Evolutionary conservation across 2,888 invertebrate species (phyloP), one percentile per base, ranked within the genome.

Genomic region (Chrysodeixis includens): DNA sequence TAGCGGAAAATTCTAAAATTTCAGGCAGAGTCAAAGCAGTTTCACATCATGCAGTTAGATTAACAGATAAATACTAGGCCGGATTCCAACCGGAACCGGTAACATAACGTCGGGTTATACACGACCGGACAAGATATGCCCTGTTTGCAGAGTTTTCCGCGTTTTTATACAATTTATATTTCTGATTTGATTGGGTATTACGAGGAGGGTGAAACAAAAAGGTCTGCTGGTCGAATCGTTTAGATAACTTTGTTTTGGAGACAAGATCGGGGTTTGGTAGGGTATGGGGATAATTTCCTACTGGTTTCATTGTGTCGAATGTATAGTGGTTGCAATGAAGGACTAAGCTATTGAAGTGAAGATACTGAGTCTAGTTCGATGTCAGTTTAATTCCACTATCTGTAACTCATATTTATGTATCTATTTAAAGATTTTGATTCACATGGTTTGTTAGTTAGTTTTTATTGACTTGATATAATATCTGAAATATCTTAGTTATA

Each of bases 41-140:
- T 16, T 18, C 10, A 20, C 16, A 10, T 3, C 10, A 49, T 9
- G 4, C 20, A 49, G 46, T 49, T 49, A 40, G 40, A 35, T 18
- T 16, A 18, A 18, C 3, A 9, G n/a, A 7, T 8, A 10, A 35
- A 12, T 14, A 8, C 9, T 8, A 18, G 18, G n/a, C 18, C 18
- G 46, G 46, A 46, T 46, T 49, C 16, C 10, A 20, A 20, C 46
- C 46, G 46, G 46, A 49, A 49, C 46, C 46, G 46, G 18, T 20
- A 10, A 49, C 18, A 20, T 49, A 20, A 44, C n/a, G 16, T 16
- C 46, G 46, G 26, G 26, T 26, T 26, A 18, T 49, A 49, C 46
- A 46, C 10, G 18, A 18, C 46, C 46, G 46, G 20, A 20, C 46
- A 49, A 49, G 46, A 49, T 49, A 49, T 49, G 46, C 46, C 46